Conservation (phyloP, 1,140 invertebrate species). For the Atta cephalotes region DNA sequence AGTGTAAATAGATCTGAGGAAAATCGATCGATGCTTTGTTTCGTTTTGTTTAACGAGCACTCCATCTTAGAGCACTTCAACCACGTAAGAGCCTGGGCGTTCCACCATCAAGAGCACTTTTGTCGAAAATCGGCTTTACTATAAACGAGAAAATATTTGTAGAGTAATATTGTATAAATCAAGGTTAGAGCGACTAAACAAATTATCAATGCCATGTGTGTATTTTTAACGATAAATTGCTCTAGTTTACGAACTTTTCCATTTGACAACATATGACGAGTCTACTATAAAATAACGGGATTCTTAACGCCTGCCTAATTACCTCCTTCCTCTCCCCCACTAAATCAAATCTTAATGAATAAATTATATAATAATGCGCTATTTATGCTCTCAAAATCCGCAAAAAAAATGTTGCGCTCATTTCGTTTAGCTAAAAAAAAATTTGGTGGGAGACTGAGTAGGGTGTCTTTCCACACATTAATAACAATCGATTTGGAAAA, state of each 20-base stretch:
- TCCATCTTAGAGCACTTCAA: neutral
- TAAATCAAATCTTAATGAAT: too few species aligned
- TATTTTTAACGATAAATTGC: neutral
- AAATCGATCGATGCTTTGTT: conserved; percentile 39
- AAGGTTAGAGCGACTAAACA: conserved; percentile 33
- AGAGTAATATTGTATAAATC: conserved; percentile 25
- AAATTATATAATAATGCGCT: too few species aligned
- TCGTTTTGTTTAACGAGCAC: conserved; percentile 58
- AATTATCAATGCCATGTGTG: neutral
- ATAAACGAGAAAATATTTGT: conserved; percentile 36
- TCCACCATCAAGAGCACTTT: neutral
- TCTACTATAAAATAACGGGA: neutral
- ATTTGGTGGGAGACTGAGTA: too few species aligned
- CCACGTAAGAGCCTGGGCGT: conserved; percentile 29
- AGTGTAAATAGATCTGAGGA: conserved; percentile 6
- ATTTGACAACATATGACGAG: neutral
- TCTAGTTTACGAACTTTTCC: conserved; percentile 22
- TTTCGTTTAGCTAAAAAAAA: too few species aligned
- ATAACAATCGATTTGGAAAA: too few species aligned
- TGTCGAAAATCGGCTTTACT: conserved; percentile 58
- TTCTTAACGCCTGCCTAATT: neutral
- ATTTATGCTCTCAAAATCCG: too few species aligned
- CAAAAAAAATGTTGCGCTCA: too few species aligned
- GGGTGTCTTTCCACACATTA: too few species aligned
- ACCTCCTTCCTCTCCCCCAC: too few species aligned